These are phyloP conservation scores for Cryptotermes secundus DNA, from an alignment of 1,140 invertebrate genomes.

Conservation along the genomic window DNA sequence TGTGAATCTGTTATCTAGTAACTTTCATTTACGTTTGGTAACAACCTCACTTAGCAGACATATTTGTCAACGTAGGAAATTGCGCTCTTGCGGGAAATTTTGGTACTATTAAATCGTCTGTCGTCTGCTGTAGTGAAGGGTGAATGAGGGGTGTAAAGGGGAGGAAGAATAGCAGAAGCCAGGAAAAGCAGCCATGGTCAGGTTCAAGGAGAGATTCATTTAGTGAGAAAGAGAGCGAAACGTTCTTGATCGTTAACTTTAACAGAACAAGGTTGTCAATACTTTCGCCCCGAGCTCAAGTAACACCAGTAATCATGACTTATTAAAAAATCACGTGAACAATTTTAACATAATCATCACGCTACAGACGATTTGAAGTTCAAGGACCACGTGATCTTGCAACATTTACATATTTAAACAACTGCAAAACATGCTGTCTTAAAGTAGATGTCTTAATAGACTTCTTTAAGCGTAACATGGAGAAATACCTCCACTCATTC, in stretches of 20 bases:
- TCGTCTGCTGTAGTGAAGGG: background rate
- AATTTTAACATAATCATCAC: background rate
- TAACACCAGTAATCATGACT: background rate
- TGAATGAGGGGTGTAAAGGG: background rate
- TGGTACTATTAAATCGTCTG: background rate
- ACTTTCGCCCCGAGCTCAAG: background rate
- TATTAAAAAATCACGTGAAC: background rate
- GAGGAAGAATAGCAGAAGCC: conserved; percentile 5
- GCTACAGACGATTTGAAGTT: background rate
- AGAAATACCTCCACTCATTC: too few relatives aligned
- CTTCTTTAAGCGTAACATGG: too few relatives aligned
- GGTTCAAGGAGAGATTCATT: conserved; percentile 6
- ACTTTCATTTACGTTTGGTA: background rate
- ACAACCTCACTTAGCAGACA: background rate
- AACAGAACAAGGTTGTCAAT: background rate
- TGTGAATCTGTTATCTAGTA: background rate
- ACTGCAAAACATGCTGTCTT: background rate
- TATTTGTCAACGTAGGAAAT: background rate
- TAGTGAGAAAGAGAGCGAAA: background rate
- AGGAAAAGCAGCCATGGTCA: background rate
- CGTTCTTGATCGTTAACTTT: background rate
- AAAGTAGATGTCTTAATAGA: background rate
- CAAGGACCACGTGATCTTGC: background rate
- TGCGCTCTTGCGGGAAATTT: background rate
- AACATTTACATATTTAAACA: background rate